phyloP scores from a whole-genome alignment of 2,113 vertebrate genomes.

The Typhlomys cinereus region DNA sequence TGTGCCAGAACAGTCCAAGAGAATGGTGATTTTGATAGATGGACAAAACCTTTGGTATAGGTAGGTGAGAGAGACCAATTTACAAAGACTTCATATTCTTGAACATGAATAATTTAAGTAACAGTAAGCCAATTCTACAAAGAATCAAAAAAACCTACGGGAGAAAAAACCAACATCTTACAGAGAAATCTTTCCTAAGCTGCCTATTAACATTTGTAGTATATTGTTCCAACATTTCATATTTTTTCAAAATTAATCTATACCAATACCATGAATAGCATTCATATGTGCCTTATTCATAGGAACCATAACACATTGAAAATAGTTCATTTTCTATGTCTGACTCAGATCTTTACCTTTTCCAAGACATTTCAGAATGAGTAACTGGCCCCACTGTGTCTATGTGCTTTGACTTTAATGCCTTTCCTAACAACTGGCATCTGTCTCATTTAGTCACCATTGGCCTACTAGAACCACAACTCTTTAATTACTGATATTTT shows the following conservation, averaged over 20 bases:
- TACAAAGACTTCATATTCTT: neutral
- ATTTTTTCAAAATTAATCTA: slow-evolving; percentile 9
- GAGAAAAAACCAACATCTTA: neutral
- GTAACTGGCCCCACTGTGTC: neutral
- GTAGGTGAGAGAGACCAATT: neutral
- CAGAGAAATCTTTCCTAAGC: neutral
- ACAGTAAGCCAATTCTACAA: neutral
- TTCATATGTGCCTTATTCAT: neutral
- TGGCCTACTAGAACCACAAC: slow-evolving; percentile 7
- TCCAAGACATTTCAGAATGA: neutral
- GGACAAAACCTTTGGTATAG: neutral
- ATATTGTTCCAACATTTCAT: neutral
- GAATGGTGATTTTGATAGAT: neutral
- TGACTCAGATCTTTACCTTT: neutral
- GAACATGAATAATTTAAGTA: neutral
- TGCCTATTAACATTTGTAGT: neutral
- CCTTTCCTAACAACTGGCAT: neutral
- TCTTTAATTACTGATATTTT: neutral
- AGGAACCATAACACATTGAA: neutral
- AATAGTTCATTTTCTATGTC: neutral
- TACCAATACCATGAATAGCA: neutral
- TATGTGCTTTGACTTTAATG: neutral
- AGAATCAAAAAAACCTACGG: too few relatives aligned
- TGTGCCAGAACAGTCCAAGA: neutral
- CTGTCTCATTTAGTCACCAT: neutral